Conservation (phyloP, 2,888 invertebrate species). For the Melinaea marsaeus region DNA sequence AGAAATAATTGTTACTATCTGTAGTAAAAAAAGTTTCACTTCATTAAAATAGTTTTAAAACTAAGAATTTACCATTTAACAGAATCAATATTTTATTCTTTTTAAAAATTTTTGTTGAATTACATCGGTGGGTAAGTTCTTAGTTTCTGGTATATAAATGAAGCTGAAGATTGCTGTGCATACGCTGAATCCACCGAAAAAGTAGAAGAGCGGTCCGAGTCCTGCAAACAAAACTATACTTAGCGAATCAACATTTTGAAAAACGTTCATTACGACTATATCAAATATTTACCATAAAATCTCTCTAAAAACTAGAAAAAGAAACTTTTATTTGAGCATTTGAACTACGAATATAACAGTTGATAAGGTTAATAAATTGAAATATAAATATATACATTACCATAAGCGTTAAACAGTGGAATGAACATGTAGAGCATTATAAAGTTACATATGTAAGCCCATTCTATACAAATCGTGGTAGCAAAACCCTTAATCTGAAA, state of each 20-base stretch:
- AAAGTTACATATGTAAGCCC: slow-evolving; percentile 35
- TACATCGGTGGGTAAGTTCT: slow-evolving; percentile 36
- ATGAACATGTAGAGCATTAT: slow-evolving; percentile 36
- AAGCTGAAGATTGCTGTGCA: slow-evolving; percentile 30
- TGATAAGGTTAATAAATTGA: neutral
- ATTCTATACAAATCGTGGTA: slow-evolving; percentile 34
- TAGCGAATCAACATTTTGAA: neutral
- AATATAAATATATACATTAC: slow-evolving; percentile 10
- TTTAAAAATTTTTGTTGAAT: slow-evolving; percentile 31
- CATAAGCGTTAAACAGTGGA: slow-evolving; percentile 33
- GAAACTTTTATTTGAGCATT: neutral
- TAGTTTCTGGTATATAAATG: slow-evolving; percentile 37
- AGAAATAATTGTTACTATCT: too few species aligned
- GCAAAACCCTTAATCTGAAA: slow-evolving; percentile 37
- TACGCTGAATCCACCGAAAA: slow-evolving; percentile 34
- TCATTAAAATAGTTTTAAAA: too few species aligned
- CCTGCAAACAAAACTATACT: slow-evolving; percentile 16
- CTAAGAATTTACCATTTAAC: too few species aligned
- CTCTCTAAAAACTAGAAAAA: neutral
- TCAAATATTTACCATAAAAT: neutral
- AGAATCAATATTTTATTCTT: slow-evolving; percentile 14
- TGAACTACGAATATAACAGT: neutral
- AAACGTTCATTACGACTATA: neutral
- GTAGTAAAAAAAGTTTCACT: too few species aligned
- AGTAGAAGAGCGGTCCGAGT: slow-evolving; percentile 38